A percentile compares a stretch with the other conserved stretches of the same genome.
These are phyloP conservation scores for Hypomesus transpacificus DNA, from an alignment of 2,113 vertebrate genomes.

Conservation along the genomic window DNA sequence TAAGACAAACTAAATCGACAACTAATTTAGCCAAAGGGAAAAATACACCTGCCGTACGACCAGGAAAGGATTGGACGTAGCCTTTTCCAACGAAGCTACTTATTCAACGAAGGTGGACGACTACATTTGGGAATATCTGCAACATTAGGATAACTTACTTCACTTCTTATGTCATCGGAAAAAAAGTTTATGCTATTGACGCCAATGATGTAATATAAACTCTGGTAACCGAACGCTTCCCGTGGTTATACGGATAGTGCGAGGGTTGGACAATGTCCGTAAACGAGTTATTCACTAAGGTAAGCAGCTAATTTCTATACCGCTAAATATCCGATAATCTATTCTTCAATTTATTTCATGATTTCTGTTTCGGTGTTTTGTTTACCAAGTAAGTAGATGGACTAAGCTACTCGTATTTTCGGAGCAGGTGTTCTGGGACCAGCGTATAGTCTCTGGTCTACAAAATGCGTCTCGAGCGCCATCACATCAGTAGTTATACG, in stretches of 20 bases:
- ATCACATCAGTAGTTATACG: neutral
- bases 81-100: constrained; percentile 2
- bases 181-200: constrained; percentile 29
- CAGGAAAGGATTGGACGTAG: constrained; percentile 18
- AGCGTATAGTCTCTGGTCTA: neutral
- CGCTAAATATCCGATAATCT: neutral
- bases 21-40: neutral
- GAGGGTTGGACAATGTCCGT: constrained; percentile 64
- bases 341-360: neutral
- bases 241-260: constrained; percentile 11
- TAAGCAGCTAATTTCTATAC: constrained; percentile 45
- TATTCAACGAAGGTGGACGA: constrained; percentile 4
- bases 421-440: neutral
- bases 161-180: constrained; percentile 14
- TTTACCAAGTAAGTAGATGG: neutral
- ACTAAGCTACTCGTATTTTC: neutral
- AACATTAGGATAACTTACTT: constrained; percentile 18
- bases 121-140: constrained; percentile 13
- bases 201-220: constrained; percentile 1
- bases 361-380: neutral
- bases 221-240: constrained; percentile 14
- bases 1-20: neutral
- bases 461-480: neutral
- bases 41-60: constrained; percentile 38
- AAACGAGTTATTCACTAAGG: constrained; percentile 72